Percentiles rank a stretch among this genome's conserved stretches.
phyloP scores from a whole-genome alignment of 2,797 vertebrate genomes.

The Perodicticus potto region DNA sequence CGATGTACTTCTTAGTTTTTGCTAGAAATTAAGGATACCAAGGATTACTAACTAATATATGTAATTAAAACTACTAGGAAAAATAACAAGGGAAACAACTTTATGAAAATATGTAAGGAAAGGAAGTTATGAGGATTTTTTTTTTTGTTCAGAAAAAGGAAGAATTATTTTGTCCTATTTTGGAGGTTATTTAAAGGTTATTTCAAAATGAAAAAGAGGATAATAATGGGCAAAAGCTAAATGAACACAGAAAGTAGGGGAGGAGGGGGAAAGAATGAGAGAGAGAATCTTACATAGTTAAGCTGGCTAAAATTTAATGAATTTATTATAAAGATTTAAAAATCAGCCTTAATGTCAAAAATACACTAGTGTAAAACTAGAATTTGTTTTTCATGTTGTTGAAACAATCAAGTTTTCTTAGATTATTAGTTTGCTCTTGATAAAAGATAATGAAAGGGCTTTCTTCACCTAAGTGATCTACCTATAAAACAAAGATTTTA shows the following conservation, averaged over 20 bases:
- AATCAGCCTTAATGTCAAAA: neutral
- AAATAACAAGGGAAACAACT: no score
- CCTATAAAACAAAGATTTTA: neutral
- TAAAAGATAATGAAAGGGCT: neutral
- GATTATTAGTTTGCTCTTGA: neutral
- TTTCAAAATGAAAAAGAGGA: neutral
- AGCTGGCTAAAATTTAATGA: neutral
- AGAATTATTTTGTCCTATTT: neutral
- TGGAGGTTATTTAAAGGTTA: neutral
- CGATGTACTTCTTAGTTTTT: no score
- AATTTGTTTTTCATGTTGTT: neutral
- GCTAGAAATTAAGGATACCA: no score
- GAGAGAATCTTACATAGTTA: neutral
- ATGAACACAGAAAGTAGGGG: neutral
- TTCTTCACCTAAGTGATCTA: neutral
- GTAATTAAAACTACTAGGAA: no score
- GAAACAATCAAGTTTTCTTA: neutral
- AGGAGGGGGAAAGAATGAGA: neutral
- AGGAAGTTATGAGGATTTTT: no score
- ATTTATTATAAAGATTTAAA: neutral
- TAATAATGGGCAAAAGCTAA: neutral
- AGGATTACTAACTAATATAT: no score
- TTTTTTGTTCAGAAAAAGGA: no score
- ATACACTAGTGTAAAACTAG: neutral
- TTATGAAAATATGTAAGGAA: no score